Evolutionary conservation across 1,140 invertebrate species (phyloP).

Genomic region (Lycorma delicatula): DNA sequence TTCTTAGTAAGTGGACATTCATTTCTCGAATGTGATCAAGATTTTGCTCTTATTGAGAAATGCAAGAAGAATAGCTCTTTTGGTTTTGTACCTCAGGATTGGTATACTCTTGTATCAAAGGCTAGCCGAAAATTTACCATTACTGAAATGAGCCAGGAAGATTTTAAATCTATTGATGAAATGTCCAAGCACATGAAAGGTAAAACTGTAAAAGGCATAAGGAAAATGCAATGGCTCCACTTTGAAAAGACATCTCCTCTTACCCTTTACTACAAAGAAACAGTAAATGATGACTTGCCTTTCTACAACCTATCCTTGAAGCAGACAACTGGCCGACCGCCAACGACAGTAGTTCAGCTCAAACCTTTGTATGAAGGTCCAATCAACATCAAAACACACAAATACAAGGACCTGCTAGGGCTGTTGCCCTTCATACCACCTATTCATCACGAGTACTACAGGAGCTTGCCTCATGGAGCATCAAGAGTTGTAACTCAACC

Average conservation of each 20-base stretch:
- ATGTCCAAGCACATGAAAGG: background rate
- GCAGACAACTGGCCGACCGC: background rate
- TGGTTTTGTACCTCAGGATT: background rate
- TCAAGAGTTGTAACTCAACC: too few species aligned
- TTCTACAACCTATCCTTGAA: background rate
- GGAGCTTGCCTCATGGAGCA: background rate
- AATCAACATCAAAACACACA: background rate
- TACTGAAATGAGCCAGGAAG: background rate
- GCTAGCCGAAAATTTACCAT: background rate
- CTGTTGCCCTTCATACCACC: background rate
- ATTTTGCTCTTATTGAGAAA: slow-evolving; percentile 17
- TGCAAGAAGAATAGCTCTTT: slow-evolving; percentile 7
- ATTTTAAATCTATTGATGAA: background rate
- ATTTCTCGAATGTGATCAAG: slow-evolving; percentile 22
- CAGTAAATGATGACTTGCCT: background rate
- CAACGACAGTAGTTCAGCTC: background rate
- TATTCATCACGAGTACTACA: background rate
- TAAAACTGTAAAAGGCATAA: background rate
- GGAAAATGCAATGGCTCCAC: too few species aligned
- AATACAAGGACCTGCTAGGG: background rate
- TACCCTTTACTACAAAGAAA: background rate
- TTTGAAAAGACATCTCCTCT: too few species aligned
- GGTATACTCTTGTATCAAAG: background rate
- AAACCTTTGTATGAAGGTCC: background rate
- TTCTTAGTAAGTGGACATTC: slow-evolving; percentile 22